Evolutionary conservation across 2,888 invertebrate species (phyloP).

Genomic region (Scaptomyza reducta): DNA sequence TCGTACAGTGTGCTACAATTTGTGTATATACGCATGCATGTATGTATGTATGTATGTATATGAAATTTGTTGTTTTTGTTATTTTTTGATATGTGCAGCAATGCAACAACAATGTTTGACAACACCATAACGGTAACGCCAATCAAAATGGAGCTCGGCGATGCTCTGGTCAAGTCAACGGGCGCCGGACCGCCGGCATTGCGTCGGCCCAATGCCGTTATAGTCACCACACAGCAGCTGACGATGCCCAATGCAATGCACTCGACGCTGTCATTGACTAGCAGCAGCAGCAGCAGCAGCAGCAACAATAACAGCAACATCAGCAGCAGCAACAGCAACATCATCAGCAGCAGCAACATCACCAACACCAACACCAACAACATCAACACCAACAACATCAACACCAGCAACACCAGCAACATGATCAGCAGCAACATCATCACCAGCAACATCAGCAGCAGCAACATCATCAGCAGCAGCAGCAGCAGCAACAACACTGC

Average conservation of each 20-base stretch:
- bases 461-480: background rate
- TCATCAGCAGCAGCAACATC: constrained; percentile 7
- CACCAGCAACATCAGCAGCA: constrained; percentile 13
- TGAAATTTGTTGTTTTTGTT: constrained; percentile 3
- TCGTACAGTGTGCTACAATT: constrained; percentile 51
- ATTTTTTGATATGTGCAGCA: constrained; percentile 40
- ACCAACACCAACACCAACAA: constrained; percentile 6
- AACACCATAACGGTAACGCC: constrained; percentile 72
- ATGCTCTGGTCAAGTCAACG: constrained; percentile 45
- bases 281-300: constrained; percentile 27
- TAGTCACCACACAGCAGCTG: constrained; percentile 51
- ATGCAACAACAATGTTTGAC: constrained; percentile 67
- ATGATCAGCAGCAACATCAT: constrained; percentile 18
- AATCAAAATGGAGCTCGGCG: constrained; percentile 62
- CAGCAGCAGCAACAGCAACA: constrained; percentile 14
- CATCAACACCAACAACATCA: background rate
- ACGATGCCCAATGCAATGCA: constrained; percentile 43
- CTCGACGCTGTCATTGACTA: constrained; percentile 24
- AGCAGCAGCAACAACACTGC: no score
- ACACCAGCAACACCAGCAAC: constrained; percentile 26
- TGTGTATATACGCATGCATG: constrained; percentile 7
- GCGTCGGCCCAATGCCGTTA: constrained; percentile 57
- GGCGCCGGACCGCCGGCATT: constrained; percentile 28
- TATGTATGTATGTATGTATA: constrained; percentile 1
- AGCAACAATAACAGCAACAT: background rate